Conservation (phyloP, 2,888 invertebrate genomes). For the Pseudoips prasinana region DNA sequence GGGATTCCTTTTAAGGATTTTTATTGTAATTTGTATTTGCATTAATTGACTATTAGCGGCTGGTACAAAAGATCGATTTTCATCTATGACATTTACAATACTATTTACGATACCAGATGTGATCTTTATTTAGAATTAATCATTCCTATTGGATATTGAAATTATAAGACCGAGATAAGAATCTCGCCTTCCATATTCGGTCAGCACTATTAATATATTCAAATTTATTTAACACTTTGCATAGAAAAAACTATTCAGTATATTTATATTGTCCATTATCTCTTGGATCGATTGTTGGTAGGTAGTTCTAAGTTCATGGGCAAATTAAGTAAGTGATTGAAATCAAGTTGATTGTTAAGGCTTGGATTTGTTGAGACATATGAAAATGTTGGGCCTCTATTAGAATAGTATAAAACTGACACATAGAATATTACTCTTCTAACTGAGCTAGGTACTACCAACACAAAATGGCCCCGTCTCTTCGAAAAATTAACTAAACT, state of each 20-base stretch:
- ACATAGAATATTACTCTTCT: no score
- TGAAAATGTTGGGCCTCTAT: no score
- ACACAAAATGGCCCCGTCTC: no score
- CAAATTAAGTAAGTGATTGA: constrained; percentile 14
- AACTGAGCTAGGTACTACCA: no score
- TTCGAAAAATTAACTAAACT: no score
- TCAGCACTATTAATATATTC: constrained; percentile 18
- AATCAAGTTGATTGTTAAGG: constrained; percentile 3
- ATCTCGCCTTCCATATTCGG: constrained; percentile 14
- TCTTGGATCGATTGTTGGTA: constrained; percentile 22
- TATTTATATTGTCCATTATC: constrained; percentile 22
- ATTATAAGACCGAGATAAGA: constrained; percentile 8
- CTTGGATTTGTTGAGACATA: no score
- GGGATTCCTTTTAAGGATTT: no score
- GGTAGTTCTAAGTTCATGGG: constrained; percentile 26
- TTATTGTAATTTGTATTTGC: no score
- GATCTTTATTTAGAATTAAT: constrained; percentile 1
- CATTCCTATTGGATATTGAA: constrained; percentile 1
- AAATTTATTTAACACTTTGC: constrained; percentile 23
- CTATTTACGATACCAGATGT: not conserved
- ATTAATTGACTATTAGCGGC: no score
- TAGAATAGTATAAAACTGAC: no score
- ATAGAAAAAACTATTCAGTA: constrained; percentile 26
- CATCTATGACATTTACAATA: no score
- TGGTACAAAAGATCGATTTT: no score